phyloP scores from a whole-genome alignment of 2,113 vertebrate species.

The Hiodon alosoides region DNA sequence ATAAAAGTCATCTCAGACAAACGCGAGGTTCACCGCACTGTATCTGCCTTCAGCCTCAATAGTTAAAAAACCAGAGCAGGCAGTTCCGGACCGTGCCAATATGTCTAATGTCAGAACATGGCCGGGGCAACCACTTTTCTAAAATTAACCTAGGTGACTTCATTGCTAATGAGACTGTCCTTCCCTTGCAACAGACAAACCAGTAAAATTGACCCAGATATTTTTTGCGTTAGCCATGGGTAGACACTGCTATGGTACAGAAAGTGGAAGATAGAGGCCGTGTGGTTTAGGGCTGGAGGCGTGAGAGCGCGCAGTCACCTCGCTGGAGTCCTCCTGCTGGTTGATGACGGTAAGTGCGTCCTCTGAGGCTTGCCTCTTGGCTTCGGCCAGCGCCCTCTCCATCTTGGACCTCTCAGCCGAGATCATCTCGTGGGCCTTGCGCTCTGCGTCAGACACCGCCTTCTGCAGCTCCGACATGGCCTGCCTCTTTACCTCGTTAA shows the following conservation, averaged over 20 bases:
- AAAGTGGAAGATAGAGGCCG: neutral
- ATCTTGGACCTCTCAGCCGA: conserved; percentile 89
- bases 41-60: no score
- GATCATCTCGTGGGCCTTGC: conserved; percentile 95
- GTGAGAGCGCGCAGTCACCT: conserved; percentile 64
- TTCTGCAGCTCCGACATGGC: conserved; percentile 97
- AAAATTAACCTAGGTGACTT: conserved; percentile 8
- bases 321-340: conserved; percentile 96
- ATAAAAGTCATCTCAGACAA: no score
- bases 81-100: neutral
- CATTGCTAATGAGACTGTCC: neutral
- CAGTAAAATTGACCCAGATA: no score
- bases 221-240: conserved; percentile 42
- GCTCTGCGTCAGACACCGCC: conserved; percentile 87
- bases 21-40: no score
- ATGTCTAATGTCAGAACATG: neutral
- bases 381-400: conserved; percentile 88
- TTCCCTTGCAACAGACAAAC: neutral
- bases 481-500: conserved; percentile 97
- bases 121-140: neutral
- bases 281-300: conserved; percentile 16
- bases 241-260: conserved; percentile 37
- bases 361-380: conserved; percentile 91
- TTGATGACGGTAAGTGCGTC: conserved; percentile 88
- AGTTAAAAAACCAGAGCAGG: neutral